Percentiles rank a stretch among this genome's conserved stretches.
phyloP scores from a whole-genome alignment of 2,888 invertebrate species.

The Drosophila fungiperda region DNA sequence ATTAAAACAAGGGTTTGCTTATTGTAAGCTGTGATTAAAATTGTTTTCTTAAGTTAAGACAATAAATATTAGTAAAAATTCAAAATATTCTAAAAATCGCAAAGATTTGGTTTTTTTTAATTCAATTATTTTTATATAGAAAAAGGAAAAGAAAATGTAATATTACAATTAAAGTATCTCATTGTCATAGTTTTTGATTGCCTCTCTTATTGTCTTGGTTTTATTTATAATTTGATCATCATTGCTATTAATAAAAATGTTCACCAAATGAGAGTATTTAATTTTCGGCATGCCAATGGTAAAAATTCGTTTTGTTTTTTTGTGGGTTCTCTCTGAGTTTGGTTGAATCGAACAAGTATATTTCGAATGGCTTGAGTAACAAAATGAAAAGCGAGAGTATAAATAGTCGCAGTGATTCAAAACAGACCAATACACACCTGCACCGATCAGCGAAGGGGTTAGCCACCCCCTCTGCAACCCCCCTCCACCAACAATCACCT shows the following conservation, averaged over 20 bases:
- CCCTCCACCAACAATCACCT: constrained; percentile 13
- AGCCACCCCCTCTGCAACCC: constrained; percentile 24
- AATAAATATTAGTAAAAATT: neutral
- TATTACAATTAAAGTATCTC: neutral
- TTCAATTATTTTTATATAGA: neutral
- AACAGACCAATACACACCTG: constrained; percentile 60
- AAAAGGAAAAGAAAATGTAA: neutral
- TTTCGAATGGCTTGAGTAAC: constrained; percentile 53
- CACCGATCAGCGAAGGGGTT: constrained; percentile 47
- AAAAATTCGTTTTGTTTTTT: constrained; percentile 1
- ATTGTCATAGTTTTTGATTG: neutral
- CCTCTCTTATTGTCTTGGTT: neutral
- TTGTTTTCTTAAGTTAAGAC: neutral
- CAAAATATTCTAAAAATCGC: neutral
- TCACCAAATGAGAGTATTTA: constrained; percentile 33
- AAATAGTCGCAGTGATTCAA: constrained; percentile 78
- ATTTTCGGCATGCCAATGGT: constrained; percentile 5
- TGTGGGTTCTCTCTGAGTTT: constrained; percentile 49
- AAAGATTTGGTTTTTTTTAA: neutral
- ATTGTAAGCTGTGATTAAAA: neutral
- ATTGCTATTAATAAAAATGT: neutral
- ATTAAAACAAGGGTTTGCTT: neutral
- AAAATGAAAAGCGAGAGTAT: constrained; percentile 71
- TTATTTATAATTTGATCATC: neutral
- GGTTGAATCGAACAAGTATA: constrained; percentile 56